Evolutionary conservation across 2,113 vertebrate genomes (phyloP).

Genomic region (Uropsilus gracilis): DNA sequence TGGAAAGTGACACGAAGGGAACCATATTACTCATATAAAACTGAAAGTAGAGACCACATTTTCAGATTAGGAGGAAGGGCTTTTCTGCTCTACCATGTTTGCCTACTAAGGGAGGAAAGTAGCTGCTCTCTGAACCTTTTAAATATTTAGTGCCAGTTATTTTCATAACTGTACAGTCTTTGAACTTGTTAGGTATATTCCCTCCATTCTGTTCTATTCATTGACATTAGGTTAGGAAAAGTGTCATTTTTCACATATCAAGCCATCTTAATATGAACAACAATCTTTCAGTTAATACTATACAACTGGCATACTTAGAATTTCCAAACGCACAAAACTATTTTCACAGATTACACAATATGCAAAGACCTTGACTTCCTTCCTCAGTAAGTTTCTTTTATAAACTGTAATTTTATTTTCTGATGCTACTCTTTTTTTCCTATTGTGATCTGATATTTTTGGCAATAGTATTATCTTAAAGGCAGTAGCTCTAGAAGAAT

Average conservation of each 20-base stretch:
- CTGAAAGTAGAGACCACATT: neutral
- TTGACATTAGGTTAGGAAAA: slow-evolving; percentile 41
- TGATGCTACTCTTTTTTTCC: slow-evolving; percentile 1
- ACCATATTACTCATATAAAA: neutral
- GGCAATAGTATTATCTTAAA: slow-evolving; percentile 4
- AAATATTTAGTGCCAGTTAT: slow-evolving; percentile 40
- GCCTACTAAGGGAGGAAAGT: neutral
- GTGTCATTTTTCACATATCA: slow-evolving; percentile 27
- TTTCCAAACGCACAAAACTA: slow-evolving; percentile 34
- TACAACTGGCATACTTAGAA: neutral
- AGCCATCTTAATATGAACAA: slow-evolving; percentile 46
- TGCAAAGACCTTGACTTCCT: slow-evolving; percentile 1
- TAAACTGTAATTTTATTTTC: slow-evolving; percentile 39
- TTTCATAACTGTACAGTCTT: slow-evolving; percentile 42
- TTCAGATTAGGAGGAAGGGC: neutral
- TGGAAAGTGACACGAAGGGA: neutral
- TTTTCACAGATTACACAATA: slow-evolving; percentile 41
- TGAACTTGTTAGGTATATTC: neutral
- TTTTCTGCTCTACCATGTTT: neutral
- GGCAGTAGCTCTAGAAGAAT: neutral
- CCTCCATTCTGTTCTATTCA: slow-evolving; percentile 14
- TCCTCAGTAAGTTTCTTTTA: slow-evolving; percentile 27
- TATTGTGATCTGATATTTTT: slow-evolving; percentile 14
- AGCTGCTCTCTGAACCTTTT: slow-evolving; percentile 34
- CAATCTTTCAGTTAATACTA: slow-evolving; percentile 45